Conservation (phyloP, 1,140 invertebrate species). For the Capitella teleta region DNA sequence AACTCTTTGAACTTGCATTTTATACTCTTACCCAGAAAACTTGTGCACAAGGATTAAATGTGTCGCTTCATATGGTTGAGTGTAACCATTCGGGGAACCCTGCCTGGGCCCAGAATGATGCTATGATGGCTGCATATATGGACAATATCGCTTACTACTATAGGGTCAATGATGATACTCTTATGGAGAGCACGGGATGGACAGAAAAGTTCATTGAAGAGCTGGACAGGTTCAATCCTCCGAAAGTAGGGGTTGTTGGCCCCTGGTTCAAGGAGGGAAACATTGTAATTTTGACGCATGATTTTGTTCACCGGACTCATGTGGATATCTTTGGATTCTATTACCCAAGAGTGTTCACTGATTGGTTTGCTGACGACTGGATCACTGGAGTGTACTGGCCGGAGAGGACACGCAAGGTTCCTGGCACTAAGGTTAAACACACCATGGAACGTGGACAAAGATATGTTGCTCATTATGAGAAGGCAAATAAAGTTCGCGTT, state of each 20-base stretch:
- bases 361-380: conserved; percentile 16
- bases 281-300: conserved; percentile 12
- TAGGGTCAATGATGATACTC: conserved; percentile 13
- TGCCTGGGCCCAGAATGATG: conserved; percentile 16
- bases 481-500: conserved; percentile 8
- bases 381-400: conserved; percentile 14
- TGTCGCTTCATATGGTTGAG: conserved; percentile 13
- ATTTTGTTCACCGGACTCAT: conserved; percentile 14
- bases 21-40: not conserved
- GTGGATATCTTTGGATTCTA: conserved; percentile 15
- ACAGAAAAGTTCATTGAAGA: conserved; percentile 13
- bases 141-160: conserved; percentile 14
- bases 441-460: conserved; percentile 12
- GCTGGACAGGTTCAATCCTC: conserved; percentile 11
- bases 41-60: conserved; percentile 9
- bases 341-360: conserved; percentile 14
- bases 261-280: conserved; percentile 14
- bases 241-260: conserved; percentile 13
- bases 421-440: conserved; percentile 12
- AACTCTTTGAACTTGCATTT: conserved; percentile 5
- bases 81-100: conserved; percentile 11
- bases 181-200: conserved; percentile 13
- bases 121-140: conserved; percentile 15
- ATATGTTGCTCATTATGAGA: conserved; percentile 13
- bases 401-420: conserved; percentile 10